Evolutionary conservation across 2,888 invertebrate species (phyloP).

Genomic region (Lacanobia wlatinum): DNA sequence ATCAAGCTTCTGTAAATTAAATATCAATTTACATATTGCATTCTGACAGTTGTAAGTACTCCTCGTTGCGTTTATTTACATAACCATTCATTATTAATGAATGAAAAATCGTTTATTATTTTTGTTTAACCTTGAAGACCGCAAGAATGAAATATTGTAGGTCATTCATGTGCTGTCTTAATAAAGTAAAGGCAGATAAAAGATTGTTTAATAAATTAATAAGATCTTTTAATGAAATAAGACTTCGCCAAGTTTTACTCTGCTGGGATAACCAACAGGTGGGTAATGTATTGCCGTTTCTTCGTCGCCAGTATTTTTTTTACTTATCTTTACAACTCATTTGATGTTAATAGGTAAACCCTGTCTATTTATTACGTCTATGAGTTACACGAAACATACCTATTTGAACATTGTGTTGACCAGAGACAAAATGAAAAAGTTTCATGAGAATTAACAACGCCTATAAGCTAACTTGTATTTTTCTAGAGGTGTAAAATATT

Average conservation of each 20-base stretch:
- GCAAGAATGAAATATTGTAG: constrained; percentile 4
- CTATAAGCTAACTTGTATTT: not conserved
- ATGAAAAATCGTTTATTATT: constrained; percentile 32
- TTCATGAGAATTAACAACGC: not conserved
- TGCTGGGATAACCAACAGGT: constrained; percentile 50
- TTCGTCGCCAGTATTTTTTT: constrained; percentile 19
- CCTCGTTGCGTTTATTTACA: constrained; percentile 27
- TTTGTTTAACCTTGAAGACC: constrained; percentile 5
- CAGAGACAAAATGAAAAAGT: not conserved
- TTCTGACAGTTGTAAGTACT: constrained; percentile 22
- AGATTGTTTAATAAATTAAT: constrained; percentile 28
- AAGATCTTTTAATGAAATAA: constrained; percentile 42
- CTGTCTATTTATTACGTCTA: not conserved
- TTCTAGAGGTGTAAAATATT: no score
- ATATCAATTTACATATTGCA: constrained; percentile 20
- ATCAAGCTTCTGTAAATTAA: constrained; percentile 30
- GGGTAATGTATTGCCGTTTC: constrained; percentile 47
- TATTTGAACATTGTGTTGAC: not conserved
- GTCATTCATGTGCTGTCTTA: constrained; percentile 14
- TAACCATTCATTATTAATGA: constrained; percentile 18
- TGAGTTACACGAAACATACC: not conserved
- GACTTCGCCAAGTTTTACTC: constrained; percentile 28
- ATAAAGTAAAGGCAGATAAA: constrained; percentile 14
- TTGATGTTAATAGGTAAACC: not conserved
- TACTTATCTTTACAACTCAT: not conserved